These are phyloP conservation scores for Brienomyrus longianalis DNA, from an alignment of 2,113 vertebrate species.

Conservation along the genomic window DNA sequence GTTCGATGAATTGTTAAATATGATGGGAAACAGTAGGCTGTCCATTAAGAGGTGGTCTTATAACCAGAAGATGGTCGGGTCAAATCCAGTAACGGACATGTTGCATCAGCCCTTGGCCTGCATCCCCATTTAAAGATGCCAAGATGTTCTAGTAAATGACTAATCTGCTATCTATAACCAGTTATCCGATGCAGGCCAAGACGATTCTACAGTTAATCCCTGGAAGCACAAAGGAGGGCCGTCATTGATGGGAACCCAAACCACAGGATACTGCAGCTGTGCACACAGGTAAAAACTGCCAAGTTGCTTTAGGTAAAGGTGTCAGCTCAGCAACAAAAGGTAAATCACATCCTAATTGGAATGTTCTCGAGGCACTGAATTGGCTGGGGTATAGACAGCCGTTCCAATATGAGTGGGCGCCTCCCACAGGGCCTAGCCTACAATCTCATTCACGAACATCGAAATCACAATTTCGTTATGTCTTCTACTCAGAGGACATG, in stretches of 20 bases:
- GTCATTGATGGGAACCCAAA: neutral
- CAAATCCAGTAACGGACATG: neutral
- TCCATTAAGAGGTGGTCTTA: neutral
- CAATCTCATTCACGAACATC: slow-evolving; percentile 16
- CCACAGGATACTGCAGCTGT: neutral
- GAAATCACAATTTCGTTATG: slow-evolving; percentile 16
- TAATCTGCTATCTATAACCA: neutral
- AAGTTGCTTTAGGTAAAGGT: neutral
- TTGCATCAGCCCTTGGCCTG: neutral
- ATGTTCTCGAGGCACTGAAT: neutral
- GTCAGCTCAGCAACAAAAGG: neutral
- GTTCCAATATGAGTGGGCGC: neutral
- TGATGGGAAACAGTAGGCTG: neutral
- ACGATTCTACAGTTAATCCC: neutral
- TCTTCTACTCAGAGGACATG: neutral
- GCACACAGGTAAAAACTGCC: neutral
- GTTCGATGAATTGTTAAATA: neutral
- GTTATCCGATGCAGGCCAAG: neutral
- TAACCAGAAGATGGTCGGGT: neutral
- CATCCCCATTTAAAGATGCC: neutral
- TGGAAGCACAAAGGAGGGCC: neutral
- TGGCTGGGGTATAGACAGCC: neutral
- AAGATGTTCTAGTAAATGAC: neutral
- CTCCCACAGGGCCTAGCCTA: slow-evolving; percentile 5
- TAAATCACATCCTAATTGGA: neutral